These are phyloP conservation scores for Harlomillsia oculata DNA, from an alignment of 1,140 invertebrate species.

Conservation along the genomic window DNA sequence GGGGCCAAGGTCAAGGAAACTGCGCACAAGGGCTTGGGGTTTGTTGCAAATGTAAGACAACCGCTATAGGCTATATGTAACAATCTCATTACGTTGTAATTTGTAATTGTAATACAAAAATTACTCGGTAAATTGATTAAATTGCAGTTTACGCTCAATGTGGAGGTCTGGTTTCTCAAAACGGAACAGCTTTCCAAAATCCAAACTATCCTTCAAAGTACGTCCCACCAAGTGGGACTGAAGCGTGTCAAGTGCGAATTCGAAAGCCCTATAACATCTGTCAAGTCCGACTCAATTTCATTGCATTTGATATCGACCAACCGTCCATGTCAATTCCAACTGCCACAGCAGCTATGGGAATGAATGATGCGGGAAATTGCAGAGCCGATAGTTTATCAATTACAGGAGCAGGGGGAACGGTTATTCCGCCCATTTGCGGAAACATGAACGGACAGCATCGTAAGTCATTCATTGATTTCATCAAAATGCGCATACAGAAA, in stretches of 20 bases:
- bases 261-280: constrained; percentile 25
- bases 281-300: constrained; percentile 29
- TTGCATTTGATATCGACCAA: constrained; percentile 31
- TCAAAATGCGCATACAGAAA: neutral
- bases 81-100: no score
- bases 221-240: constrained; percentile 14
- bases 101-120: neutral
- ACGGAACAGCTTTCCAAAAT: constrained; percentile 29
- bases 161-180: constrained; percentile 29
- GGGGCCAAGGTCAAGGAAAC: constrained; percentile 25
- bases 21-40: constrained; percentile 33
- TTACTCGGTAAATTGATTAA: no score
- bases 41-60: constrained; percentile 26
- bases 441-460: constrained; percentile 29
- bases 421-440: constrained; percentile 30
- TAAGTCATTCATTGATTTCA: constrained; percentile 2
- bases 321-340: constrained; percentile 7
- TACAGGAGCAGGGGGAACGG: constrained; percentile 18
- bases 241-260: constrained; percentile 32
- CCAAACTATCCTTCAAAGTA: constrained; percentile 32
- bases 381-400: constrained; percentile 30
- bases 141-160: constrained; percentile 24
- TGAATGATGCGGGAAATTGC: constrained; percentile 28
- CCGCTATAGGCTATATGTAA: no score
- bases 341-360: neutral